Evolutionary conservation across 2,113 vertebrate species (phyloP).

Genomic region (Sylvilagus bachmani): DNA sequence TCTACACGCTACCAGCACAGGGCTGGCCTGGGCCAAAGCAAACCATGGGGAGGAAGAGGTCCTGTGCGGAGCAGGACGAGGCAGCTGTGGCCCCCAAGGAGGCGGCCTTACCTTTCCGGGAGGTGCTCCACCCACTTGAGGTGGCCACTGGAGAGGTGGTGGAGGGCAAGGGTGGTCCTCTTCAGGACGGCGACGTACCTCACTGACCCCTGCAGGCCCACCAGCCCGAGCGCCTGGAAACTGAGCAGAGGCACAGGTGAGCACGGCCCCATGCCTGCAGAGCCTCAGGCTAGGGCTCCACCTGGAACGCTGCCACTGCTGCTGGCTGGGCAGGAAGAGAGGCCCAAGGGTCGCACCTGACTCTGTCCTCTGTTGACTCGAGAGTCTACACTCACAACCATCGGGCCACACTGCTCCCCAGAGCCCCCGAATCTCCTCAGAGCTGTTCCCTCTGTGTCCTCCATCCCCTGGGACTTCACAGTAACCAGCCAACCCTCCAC

Average conservation of each 20-base stretch:
- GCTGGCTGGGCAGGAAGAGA: not conserved
- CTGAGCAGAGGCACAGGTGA: slow-evolving; percentile 82
- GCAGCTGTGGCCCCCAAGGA: not conserved
- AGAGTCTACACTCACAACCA: not conserved
- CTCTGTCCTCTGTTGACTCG: not conserved
- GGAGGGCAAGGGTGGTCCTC: slow-evolving; percentile 92
- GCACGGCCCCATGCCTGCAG: not conserved
- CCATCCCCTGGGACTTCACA: not conserved
- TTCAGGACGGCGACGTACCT: slow-evolving; percentile 94
- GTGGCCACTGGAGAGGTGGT: slow-evolving; percentile 96
- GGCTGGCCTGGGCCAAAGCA: not conserved
- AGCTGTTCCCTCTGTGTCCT: not conserved
- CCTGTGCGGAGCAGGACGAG: accelerated
- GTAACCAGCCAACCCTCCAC: not conserved
- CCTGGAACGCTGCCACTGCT: not conserved
- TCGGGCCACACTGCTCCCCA: not conserved
- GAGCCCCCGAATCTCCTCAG: not conserved
- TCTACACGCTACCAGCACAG: not conserved
- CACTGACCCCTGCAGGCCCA: slow-evolving; percentile 92
- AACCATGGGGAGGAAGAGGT: not conserved
- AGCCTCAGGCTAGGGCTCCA: not conserved
- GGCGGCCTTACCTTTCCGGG: slow-evolving; percentile 92
- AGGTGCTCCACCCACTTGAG: slow-evolving; percentile 96
- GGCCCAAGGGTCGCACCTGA: not conserved
- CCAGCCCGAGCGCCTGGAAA: slow-evolving; percentile 93